phyloP scores from a whole-genome alignment of 2,888 invertebrate genomes.

The Beris morrisii region DNA sequence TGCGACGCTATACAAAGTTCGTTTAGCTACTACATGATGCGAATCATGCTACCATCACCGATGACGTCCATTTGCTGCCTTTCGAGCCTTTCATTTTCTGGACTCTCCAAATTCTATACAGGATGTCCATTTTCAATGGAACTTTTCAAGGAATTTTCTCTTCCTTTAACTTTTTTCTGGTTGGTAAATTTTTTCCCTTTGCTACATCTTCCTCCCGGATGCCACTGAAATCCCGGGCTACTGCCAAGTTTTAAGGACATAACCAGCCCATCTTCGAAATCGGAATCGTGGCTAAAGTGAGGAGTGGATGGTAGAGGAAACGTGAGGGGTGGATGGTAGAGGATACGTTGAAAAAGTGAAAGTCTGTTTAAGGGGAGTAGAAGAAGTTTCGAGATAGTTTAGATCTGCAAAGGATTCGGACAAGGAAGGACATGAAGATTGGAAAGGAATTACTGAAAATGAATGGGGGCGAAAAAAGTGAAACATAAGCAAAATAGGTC shows the following conservation, averaged over 20 bases:
- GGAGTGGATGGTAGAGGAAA: background rate
- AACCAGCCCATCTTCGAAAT: conserved; percentile 28
- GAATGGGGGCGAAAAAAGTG: conserved; percentile 22
- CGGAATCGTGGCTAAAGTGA: conserved; percentile 19
- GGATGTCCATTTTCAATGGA: conserved; percentile 35
- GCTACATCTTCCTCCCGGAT: no score
- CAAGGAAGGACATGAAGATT: conserved; percentile 6
- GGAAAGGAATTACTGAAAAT: conserved; percentile 25
- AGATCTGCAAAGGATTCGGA: conserved; percentile 1
- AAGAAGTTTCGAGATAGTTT: no score
- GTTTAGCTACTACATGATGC: conserved; percentile 1
- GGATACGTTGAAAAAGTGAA: background rate
- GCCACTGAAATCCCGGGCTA: no score
- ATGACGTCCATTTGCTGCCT: conserved; percentile 1
- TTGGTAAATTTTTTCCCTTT: no score
- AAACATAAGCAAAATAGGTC: conserved; percentile 34
- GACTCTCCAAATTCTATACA: conserved; percentile 29
- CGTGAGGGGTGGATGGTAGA: conserved; percentile 9
- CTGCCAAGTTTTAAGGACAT: conserved; percentile 27
- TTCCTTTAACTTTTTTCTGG: no score
- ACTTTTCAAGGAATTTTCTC: conserved; percentile 2
- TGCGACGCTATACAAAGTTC: no score
- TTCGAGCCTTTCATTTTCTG: conserved; percentile 18
- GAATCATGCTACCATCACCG: conserved; percentile 9
- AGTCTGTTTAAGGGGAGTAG: conserved; percentile 16